Base-by-base conservation (phyloP, 2,888 invertebrate genomes). In the Margaritifera margaritifera region DNA sequence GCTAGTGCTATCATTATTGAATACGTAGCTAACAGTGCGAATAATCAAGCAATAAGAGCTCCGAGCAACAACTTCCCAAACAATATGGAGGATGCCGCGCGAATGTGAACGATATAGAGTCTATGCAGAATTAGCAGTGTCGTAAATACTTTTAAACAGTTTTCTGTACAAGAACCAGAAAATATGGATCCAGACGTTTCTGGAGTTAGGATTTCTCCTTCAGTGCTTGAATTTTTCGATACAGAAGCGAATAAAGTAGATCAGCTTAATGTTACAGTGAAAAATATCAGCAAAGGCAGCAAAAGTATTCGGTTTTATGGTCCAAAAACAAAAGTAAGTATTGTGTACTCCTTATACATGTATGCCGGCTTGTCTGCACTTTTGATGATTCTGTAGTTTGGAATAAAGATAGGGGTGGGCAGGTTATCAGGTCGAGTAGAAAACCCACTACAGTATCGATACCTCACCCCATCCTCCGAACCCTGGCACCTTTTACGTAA, bases 241-340 rank as follows among this genome's bases (percentile, higher is more conserved):
- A 83, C 84, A 42, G 83, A 84, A 62, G 78, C 85, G 19, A 81
- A 84, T 57, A 77, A 74, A 6, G 69, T 81, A 42, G 83, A 84
- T 69, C 81, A 82, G 61, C 68, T 85, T 59, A 83, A 83, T 62
- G 79, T 89, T 51, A 84, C 85, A 24, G 87, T 89, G 62, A 85
- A 87, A 80, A 89, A 89, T 77, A 84, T 88, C 51, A 84, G 86
- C 75, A 87, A 83, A 76, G 76, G 80, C 19, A 86, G 86, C 79
- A 85, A 85, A 78, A 85, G 79, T 62, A 86, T 89, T 56, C 79
- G 89, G 53, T 88, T 83, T 71, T 89, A 87, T 80, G 86, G 83
- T 53, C 89, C 89, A 22, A 87, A 88, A 77, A 82, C 82, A 64
- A 86, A 87, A 82, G 89, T 88, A 64, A 66, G 69, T 61, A 60